These are phyloP conservation scores for Tanypteryx hageni DNA, from an alignment of 2,888 invertebrate genomes.

Conservation along the genomic window DNA sequence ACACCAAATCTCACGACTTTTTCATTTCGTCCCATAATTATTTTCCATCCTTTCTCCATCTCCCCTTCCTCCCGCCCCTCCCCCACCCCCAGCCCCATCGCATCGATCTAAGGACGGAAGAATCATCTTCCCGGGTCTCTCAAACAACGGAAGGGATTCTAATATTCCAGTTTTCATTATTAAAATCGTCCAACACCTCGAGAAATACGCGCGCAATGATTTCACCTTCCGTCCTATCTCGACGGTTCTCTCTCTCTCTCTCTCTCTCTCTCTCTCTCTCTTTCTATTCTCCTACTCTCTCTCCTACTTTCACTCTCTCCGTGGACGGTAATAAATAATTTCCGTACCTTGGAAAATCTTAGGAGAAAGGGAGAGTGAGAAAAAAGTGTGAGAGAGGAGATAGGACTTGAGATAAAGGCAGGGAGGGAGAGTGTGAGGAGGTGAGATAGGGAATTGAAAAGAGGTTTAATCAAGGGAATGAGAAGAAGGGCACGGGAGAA, in stretches of 20 bases:
- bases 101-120: conserved; percentile 39
- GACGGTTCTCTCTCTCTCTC: neutral
- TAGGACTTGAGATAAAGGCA: neutral
- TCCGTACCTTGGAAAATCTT: conserved; percentile 25
- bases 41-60: neutral
- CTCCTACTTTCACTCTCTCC: neutral
- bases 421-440: neutral
- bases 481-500: conserved; percentile 19
- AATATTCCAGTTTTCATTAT: conserved; percentile 58
- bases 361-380: neutral
- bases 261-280: neutral
- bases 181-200: conserved; percentile 59
- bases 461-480: conserved; percentile 53
- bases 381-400: neutral
- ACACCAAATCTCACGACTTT: conserved; percentile 25
- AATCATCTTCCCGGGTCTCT: conserved; percentile 47
- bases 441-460: conserved; percentile 39
- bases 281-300: neutral
- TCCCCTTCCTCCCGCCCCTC: neutral
- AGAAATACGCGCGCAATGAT: conserved; percentile 41
- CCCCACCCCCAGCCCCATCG: neutral
- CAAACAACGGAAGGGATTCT: conserved; percentile 60
- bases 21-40: neutral
- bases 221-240: conserved; percentile 1
- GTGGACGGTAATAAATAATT: conserved; percentile 42